Percentiles rank a stretch among this genome's conserved stretches.
Conservation (phyloP, 2,888 invertebrate genomes). For the Dryobota labecula region DNA sequence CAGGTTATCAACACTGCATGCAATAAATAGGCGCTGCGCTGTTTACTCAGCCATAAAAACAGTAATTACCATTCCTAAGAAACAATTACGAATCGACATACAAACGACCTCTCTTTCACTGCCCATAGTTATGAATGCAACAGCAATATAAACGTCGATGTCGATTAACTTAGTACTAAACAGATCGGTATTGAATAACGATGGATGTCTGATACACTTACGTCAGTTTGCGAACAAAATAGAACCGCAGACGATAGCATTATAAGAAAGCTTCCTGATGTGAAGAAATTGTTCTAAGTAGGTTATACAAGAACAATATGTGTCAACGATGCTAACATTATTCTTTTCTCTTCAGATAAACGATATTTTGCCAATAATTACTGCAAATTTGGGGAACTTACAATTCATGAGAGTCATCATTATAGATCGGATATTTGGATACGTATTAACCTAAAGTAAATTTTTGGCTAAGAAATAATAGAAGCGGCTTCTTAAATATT, state of each 20-base stretch:
- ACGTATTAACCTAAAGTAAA: too few relatives aligned
- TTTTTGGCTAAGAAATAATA: too few relatives aligned
- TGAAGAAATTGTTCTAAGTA: conserved; percentile 49
- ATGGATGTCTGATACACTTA: conserved; percentile 55
- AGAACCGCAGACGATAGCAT: conserved; percentile 50
- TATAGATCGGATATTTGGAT: too few relatives aligned
- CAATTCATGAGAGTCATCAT: neutral
- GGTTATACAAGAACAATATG: conserved; percentile 18
- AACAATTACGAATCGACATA: conserved; percentile 37
- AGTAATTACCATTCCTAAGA: conserved; percentile 37
- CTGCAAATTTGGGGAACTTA: neutral
- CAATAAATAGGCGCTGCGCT: conserved; percentile 50
- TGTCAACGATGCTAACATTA: neutral
- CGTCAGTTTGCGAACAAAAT: conserved; percentile 64
- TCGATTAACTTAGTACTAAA: conserved; percentile 10
- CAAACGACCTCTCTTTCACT: conserved; percentile 36
- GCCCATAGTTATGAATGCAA: conserved; percentile 21
- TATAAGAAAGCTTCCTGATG: conserved; percentile 58
- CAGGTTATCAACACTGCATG: conserved; percentile 65
- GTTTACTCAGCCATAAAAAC: conserved; percentile 40
- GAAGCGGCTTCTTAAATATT: too few relatives aligned
- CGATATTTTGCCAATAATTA: neutral
- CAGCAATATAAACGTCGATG: conserved; percentile 27
- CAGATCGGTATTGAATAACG: conserved; percentile 61
- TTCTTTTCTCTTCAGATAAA: neutral